Evolutionary conservation across 2,888 invertebrate species (phyloP).

Genomic region (Lissonota sp.): DNA sequence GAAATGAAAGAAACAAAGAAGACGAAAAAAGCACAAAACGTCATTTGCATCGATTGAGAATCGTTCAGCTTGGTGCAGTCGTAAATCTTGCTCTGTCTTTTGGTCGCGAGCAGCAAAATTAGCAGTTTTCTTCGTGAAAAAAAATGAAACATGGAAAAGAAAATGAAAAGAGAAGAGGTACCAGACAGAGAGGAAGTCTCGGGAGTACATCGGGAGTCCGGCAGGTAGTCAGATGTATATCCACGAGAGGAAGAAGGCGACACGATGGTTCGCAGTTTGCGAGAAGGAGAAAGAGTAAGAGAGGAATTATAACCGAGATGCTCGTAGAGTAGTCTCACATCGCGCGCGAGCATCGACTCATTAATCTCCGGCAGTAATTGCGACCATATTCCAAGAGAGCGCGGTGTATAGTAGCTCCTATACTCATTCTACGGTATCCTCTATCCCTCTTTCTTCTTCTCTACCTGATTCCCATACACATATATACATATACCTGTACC

Average conservation of each 20-base stretch:
- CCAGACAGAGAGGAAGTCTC: conserved; percentile 40
- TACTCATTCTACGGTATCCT: conserved; percentile 63
- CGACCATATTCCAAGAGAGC: conserved; percentile 79
- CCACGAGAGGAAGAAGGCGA: conserved; percentile 10
- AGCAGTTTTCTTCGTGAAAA: conserved; percentile 42
- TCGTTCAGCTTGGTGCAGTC: conserved; percentile 15
- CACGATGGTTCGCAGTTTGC: neutral
- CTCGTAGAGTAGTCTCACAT: conserved; percentile 76
- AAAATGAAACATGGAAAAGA: conserved; percentile 17
- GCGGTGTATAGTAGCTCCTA: conserved; percentile 71
- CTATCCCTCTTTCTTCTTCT: conserved; percentile 1
- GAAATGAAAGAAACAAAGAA: too few relatives aligned
- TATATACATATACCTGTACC: conserved; percentile 22
- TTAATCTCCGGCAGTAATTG: conserved; percentile 81
- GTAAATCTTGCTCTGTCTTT: conserved; percentile 26
- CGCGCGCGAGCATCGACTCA: conserved; percentile 79
- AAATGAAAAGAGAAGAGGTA: conserved; percentile 13
- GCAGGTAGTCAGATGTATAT: conserved; percentile 30
- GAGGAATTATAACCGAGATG: conserved; percentile 51
- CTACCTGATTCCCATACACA: conserved; percentile 42
- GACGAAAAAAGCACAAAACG: neutral
- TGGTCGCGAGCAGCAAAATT: conserved; percentile 23
- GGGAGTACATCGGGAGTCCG: conserved; percentile 49
- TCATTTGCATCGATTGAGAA: neutral
- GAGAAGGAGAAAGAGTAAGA: conserved; percentile 45